phyloP scores from a whole-genome alignment of 2,797 vertebrate genomes.

The Loriculus beryllinus region DNA sequence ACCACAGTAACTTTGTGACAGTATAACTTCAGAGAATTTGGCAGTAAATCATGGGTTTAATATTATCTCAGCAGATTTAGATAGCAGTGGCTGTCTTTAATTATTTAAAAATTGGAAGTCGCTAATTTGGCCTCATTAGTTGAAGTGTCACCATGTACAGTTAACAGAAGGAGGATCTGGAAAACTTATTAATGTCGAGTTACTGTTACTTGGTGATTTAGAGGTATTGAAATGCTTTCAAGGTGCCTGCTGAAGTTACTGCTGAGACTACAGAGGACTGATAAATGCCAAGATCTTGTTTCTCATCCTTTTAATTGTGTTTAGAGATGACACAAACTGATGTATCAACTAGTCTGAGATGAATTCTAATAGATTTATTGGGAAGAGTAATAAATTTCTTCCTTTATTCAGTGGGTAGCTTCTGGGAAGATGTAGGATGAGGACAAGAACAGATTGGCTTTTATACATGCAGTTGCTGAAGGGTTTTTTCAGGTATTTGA shows the following conservation, averaged over 20 bases:
- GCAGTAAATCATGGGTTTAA: background rate
- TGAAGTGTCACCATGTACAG: background rate
- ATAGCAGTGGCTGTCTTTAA: background rate
- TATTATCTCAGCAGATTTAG: background rate
- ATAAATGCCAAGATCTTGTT: background rate
- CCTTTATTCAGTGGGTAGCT: background rate
- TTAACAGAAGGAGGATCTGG: background rate
- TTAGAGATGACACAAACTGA: background rate
- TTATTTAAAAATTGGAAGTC: constrained; percentile 10
- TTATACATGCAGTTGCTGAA: background rate
- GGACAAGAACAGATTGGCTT: background rate
- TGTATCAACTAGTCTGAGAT: background rate
- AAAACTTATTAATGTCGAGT: background rate
- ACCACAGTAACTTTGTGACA: background rate
- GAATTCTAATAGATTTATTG: background rate
- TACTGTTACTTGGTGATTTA: background rate
- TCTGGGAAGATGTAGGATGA: background rate
- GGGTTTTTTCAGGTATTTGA: background rate
- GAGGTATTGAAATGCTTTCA: background rate
- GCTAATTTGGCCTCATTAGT: constrained; percentile 8
- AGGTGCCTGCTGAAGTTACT: background rate
- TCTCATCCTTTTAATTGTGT: background rate
- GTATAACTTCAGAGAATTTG: background rate
- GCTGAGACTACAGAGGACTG: background rate
- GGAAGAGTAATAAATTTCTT: background rate